Evolutionary conservation across 2,888 invertebrate species (phyloP).

Genomic region (Dryomyza anilis): DNA sequence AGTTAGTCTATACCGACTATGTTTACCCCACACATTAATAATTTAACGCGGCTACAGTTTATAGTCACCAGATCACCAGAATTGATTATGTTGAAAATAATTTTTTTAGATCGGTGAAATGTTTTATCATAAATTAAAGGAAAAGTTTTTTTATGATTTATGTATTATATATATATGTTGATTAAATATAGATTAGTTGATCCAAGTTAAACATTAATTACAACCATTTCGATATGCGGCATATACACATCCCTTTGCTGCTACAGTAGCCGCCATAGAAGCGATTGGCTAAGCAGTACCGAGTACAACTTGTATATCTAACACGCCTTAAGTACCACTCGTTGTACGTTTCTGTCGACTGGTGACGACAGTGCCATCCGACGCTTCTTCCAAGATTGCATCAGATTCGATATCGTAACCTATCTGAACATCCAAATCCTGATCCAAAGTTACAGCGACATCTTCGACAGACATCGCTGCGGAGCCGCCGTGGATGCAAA

Average conservation of each 20-base stretch:
- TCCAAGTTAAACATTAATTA: too few relatives aligned
- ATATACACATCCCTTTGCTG: constrained; percentile 55
- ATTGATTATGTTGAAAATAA: too few relatives aligned
- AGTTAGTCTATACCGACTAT: too few relatives aligned
- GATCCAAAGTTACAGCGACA: background rate
- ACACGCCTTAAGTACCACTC: constrained; percentile 55
- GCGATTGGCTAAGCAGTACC: constrained; percentile 54
- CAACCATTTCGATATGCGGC: constrained; percentile 46
- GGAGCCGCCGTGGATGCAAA: background rate
- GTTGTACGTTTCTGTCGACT: constrained; percentile 54
- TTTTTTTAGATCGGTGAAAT: too few relatives aligned
- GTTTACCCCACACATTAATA: too few relatives aligned
- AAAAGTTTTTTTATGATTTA: too few relatives aligned
- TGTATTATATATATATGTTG: too few relatives aligned
- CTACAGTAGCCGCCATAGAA: constrained; percentile 60
- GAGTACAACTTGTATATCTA: constrained; percentile 60
- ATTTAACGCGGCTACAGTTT: too few relatives aligned
- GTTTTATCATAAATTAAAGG: too few relatives aligned
- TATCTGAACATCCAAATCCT: background rate
- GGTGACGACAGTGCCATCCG: too few relatives aligned
- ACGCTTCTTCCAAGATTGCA: background rate
- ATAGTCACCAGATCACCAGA: too few relatives aligned
- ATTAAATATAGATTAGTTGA: background rate
- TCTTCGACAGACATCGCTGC: background rate
- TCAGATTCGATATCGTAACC: background rate